Evolutionary conservation across 1,140 invertebrate genomes (phyloP).

Genomic region (Drosophila willistoni): DNA sequence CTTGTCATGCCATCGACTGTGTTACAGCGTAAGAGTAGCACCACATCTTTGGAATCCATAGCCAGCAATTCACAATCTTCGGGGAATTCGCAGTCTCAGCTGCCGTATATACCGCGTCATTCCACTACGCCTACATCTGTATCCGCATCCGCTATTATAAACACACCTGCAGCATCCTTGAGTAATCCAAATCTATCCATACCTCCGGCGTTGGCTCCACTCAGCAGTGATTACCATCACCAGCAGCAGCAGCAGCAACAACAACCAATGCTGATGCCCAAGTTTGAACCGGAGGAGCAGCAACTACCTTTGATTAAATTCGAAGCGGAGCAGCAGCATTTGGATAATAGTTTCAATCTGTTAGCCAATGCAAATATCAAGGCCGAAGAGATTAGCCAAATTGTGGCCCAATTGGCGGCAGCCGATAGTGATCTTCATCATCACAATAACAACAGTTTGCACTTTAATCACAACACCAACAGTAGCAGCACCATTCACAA

Average conservation of each 20-base stretch:
- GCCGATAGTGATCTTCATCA: constrained; percentile 44
- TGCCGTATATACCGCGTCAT: constrained; percentile 43
- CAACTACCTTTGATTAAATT: constrained; percentile 15
- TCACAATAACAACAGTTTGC: constrained; percentile 64
- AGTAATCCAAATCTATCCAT: constrained; percentile 46
- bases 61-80: constrained; percentile 80
- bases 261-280: constrained; percentile 22
- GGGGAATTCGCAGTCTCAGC: constrained; percentile 56
- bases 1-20: constrained; percentile 53
- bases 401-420: constrained; percentile 67
- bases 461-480: constrained; percentile 46
- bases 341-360: constrained; percentile 39
- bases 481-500: constrained; percentile 30
- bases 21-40: constrained; percentile 75
- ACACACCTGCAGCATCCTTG: constrained; percentile 21
- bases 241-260: constrained; percentile 14
- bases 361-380: constrained; percentile 60
- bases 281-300: constrained; percentile 37
- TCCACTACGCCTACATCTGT: constrained; percentile 15
- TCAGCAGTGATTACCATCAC: constrained; percentile 57
- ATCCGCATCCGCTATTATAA: constrained; percentile 9
- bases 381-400: constrained; percentile 71
- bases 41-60: constrained; percentile 77
- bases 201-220: constrained; percentile 72
- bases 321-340: constrained; percentile 26